Conservation (phyloP, 2,797 vertebrate genomes). For the Neosalanx taihuensis region DNA sequence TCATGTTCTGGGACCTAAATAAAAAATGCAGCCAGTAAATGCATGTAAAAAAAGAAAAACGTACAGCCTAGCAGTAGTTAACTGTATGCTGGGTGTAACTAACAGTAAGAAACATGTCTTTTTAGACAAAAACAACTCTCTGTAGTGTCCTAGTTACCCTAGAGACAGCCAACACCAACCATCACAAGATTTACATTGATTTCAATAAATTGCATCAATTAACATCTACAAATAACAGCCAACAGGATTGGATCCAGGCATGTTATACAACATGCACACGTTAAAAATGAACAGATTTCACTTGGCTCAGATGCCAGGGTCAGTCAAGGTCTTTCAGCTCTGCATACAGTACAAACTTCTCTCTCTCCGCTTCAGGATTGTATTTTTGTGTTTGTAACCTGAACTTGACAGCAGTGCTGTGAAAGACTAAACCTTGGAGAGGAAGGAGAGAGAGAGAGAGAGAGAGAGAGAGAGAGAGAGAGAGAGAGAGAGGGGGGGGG, state of each 20-base stretch:
- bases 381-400: conserved; percentile 30
- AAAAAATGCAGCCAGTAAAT: no score
- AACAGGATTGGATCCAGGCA: conserved; percentile 7
- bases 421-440: conserved; percentile 18
- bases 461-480: no score
- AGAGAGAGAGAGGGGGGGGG: no score
- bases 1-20: no score
- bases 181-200: neutral
- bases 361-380: neutral
- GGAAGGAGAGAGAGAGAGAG: conserved; percentile 5
- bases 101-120: no score
- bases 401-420: conserved; percentile 24
- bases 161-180: no score
- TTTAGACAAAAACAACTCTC: no score
- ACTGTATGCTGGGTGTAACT: no score
- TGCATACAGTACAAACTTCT: neutral
- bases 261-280: conserved; percentile 12
- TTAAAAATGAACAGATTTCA: conserved; percentile 12
- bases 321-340: conserved; percentile 5
- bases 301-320: conserved; percentile 7
- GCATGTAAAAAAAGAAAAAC: no score
- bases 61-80: no score
- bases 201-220: neutral
- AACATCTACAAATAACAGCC: neutral
- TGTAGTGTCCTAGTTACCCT: no score